A percentile compares a stretch with the other conserved stretches of the same genome.
Evolutionary conservation across 1,140 invertebrate genomes (phyloP).

Genomic region (Paralvinella palmiformis): DNA sequence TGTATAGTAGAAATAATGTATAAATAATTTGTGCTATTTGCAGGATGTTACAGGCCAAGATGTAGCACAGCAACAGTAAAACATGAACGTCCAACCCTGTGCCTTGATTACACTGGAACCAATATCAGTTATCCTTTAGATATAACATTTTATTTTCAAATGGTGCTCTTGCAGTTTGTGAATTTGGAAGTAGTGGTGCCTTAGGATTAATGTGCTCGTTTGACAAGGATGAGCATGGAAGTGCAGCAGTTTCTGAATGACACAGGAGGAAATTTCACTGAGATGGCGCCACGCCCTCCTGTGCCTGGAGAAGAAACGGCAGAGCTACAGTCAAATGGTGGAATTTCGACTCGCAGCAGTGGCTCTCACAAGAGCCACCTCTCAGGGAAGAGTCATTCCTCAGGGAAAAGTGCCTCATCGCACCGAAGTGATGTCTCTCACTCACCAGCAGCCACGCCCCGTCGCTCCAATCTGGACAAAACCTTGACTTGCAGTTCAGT

Average conservation of each 20-base stretch:
- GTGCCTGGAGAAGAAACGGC: slow-evolving; percentile 49
- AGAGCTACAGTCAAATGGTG: slow-evolving; percentile 29
- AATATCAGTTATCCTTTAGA: too few relatives aligned
- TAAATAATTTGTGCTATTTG: too few relatives aligned
- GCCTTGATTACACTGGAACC: too few relatives aligned
- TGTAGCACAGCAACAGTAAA: too few relatives aligned
- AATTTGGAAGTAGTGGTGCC: too few relatives aligned
- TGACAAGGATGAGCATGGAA: slow-evolving; percentile 26
- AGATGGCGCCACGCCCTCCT: slow-evolving; percentile 43
- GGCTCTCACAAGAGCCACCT: slow-evolving; percentile 28
- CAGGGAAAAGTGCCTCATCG: background rate
- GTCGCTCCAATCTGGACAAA: slow-evolving; percentile 41
- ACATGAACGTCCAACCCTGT: too few relatives aligned
- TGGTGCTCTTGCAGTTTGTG: too few relatives aligned
- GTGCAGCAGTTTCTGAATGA: slow-evolving; percentile 44
- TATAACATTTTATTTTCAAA: too few relatives aligned
- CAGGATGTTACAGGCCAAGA: too few relatives aligned
- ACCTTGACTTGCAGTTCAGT: background rate
- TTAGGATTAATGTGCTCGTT: too few relatives aligned
- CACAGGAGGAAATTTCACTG: slow-evolving; percentile 45
- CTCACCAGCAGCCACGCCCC: slow-evolving; percentile 38
- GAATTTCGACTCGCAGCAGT: slow-evolving; percentile 37
- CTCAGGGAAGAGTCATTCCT: slow-evolving; percentile 30
- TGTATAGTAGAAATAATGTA: too few relatives aligned
- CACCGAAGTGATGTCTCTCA: slow-evolving; percentile 25